Conservation (phyloP, 2,797 vertebrate genomes). For the Hipposideros larvatus region DNA sequence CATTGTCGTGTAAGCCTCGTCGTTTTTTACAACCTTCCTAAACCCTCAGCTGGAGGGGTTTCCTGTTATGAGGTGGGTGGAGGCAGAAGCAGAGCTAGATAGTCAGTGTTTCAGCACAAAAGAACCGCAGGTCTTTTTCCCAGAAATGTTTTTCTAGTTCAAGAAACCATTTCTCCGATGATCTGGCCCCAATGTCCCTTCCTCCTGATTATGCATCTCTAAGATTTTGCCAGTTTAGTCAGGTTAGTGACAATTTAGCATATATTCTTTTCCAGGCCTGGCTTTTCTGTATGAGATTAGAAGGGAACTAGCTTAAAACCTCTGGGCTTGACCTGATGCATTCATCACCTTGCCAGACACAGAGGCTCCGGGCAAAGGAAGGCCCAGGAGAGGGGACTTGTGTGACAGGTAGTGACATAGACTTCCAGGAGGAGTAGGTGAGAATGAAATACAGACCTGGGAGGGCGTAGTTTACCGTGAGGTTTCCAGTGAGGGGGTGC, state of each 20-base stretch:
- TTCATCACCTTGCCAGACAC: not conserved
- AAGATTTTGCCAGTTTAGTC: not conserved
- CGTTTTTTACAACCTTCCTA: not conserved
- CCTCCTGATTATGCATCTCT: not conserved
- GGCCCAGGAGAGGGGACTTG: not conserved
- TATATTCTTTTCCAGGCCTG: not conserved
- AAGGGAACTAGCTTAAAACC: not conserved
- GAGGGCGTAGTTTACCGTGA: rapidly evolving
- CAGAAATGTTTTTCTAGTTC: not conserved
- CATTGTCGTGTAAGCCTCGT: not conserved
- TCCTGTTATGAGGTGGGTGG: rapidly evolving
- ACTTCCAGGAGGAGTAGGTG: not conserved
- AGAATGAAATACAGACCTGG: not conserved
- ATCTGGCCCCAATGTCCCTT: not conserved
- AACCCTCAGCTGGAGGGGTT: not conserved
- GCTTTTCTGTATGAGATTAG: not conserved
- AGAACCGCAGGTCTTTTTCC: not conserved
- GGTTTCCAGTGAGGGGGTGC: not conserved
- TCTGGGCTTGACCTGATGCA: not conserved
- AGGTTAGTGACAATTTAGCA: not conserved
- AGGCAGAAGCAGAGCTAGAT: not conserved
- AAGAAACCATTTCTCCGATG: not conserved
- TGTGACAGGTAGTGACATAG: not conserved
- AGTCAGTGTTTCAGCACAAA: rapidly evolving
- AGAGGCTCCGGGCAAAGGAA: not conserved